Evolutionary conservation across 2,797 vertebrate genomes (phyloP).

Genomic region (Oreonectes daqikongensis): DNA sequence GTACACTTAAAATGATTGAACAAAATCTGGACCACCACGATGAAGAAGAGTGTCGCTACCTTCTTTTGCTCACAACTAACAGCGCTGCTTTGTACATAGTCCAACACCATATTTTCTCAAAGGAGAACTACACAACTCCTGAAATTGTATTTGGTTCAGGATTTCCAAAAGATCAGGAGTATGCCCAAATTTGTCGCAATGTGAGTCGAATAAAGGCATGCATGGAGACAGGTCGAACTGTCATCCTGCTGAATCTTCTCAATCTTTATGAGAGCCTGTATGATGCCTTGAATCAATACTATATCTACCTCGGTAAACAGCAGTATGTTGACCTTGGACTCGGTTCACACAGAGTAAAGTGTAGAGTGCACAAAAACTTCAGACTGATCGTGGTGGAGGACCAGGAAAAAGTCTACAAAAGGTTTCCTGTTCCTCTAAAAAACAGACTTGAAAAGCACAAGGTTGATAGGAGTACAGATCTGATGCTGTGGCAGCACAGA

Average conservation of each 20-base stretch:
- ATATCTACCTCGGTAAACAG: constrained; percentile 77
- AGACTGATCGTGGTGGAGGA: constrained; percentile 80
- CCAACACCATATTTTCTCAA: constrained; percentile 72
- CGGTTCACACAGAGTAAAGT: constrained; percentile 82
- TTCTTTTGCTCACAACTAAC: constrained; percentile 81
- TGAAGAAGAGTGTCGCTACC: constrained; percentile 74
- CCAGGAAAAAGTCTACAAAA: constrained; percentile 77
- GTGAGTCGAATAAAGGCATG: constrained; percentile 81
- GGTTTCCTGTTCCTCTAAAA: constrained; percentile 81
- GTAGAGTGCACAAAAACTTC: constrained; percentile 77
- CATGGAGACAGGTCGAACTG: constrained; percentile 81
- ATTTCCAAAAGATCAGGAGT: constrained; percentile 83
- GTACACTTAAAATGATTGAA: constrained; percentile 76
- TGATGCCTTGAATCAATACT: constrained; percentile 81
- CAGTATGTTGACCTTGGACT: constrained; percentile 83
- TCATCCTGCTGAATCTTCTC: constrained; percentile 81
- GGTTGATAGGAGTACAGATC: constrained; percentile 77
- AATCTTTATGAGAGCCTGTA: constrained; percentile 84
- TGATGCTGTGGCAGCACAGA: constrained; percentile 67
- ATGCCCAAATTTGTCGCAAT: constrained; percentile 79
- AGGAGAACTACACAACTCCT: constrained; percentile 60
- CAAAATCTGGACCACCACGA: constrained; percentile 67
- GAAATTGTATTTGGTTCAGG: constrained; percentile 83
- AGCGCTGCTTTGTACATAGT: constrained; percentile 79
- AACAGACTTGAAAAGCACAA: constrained; percentile 82